phyloP scores from a whole-genome alignment of 2,113 vertebrate species.

The Bombycilla garrulus region DNA sequence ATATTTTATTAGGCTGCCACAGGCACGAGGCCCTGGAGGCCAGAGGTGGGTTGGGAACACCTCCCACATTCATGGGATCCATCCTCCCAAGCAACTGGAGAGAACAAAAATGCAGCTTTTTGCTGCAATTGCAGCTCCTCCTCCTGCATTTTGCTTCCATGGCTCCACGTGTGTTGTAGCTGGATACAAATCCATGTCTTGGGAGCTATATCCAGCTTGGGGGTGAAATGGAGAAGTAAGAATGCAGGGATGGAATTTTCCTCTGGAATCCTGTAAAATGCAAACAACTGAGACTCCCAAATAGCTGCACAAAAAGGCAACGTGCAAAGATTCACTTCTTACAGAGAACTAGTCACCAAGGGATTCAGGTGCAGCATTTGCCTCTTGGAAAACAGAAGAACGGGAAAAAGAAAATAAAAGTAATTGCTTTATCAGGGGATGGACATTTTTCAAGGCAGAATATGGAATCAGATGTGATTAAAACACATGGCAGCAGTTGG shows the following conservation, averaged over 20 bases:
- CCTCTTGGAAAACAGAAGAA: not conserved
- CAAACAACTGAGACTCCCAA: not conserved
- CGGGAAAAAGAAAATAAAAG: not conserved
- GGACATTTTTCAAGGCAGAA: not conserved
- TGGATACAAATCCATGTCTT: not conserved
- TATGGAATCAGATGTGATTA: not conserved
- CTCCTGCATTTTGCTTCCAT: not conserved
- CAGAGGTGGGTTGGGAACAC: not conserved
- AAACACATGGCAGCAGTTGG: not conserved
- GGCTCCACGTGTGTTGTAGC: not conserved
- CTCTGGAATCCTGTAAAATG: not conserved
- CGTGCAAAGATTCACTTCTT: rapidly evolving
- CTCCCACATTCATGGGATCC: not conserved
- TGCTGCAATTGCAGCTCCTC: not conserved
- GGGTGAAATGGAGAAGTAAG: not conserved
- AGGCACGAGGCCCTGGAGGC: not conserved
- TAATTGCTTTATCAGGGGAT: not conserved
- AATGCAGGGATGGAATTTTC: not conserved
- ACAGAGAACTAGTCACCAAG: not conserved
- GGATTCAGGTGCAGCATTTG: not conserved
- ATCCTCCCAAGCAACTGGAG: not conserved
- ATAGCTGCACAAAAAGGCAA: not conserved
- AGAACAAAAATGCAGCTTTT: not conserved
- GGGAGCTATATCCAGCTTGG: not conserved
- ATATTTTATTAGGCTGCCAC: not conserved